Evolutionary conservation across 2,888 invertebrate genomes (phyloP).

Genomic region (Lycia hirtaria): DNA sequence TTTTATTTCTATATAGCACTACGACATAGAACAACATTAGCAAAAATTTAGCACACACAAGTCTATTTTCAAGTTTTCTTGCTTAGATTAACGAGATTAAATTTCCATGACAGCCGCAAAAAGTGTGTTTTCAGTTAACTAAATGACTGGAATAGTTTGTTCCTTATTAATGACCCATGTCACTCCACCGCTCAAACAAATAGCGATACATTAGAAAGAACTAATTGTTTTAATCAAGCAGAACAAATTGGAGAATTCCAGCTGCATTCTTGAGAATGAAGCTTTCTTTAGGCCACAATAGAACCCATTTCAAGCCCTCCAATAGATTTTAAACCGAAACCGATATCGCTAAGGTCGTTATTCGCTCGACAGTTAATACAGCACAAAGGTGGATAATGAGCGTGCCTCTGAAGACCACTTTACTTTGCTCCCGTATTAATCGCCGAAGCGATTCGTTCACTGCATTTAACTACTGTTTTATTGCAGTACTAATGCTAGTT

Average conservation of each 20-base stretch:
- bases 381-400: constrained; percentile 39
- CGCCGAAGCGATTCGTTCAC: constrained; percentile 52
- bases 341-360: constrained; percentile 9
- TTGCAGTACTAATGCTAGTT: constrained; percentile 54
- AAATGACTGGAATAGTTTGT: not conserved
- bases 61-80: no score
- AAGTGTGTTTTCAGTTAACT: not conserved
- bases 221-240: constrained; percentile 24
- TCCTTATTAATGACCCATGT: constrained; percentile 5
- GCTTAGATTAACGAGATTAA: no score
- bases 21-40: no score
- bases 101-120: no score
- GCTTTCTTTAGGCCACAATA: constrained; percentile 27
- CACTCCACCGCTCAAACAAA: constrained; percentile 1
- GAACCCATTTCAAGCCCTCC: not conserved
- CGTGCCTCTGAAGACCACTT: constrained; percentile 42
- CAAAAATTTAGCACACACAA: no score
- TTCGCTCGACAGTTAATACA: constrained; percentile 11
- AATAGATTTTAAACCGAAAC: constrained; percentile 2
- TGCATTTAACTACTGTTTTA: constrained; percentile 61
- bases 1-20: no score
- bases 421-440: constrained; percentile 56
- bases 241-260: constrained; percentile 23
- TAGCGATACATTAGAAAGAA: constrained; percentile 10
- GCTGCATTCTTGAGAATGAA: constrained; percentile 17